Evolutionary conservation across 1,140 invertebrate species (phyloP), one percentile per base, ranked within the genome.

Genomic region (Bathynomus jamesi): DNA sequence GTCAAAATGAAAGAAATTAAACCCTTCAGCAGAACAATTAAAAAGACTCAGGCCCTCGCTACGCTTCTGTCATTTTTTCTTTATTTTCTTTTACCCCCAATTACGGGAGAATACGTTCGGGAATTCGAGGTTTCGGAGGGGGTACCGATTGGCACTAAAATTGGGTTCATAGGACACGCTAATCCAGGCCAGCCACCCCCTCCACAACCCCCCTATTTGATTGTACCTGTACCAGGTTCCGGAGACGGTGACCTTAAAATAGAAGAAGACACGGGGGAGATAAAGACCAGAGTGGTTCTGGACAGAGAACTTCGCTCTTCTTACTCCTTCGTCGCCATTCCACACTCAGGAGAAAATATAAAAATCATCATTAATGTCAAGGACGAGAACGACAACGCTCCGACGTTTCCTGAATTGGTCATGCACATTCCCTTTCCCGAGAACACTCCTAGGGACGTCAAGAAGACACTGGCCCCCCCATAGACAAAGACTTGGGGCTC

Each of bases 331-430:
- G 91, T 96, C 4, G 94, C 93, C 0, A 90, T 98, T 72, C 92
- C 93, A 0, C 86, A 90, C 3, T 92, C 88, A 76, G 91, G 91
- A 1, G 87, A 91, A 76, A 92, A 91, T 79, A 88, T 96, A 60
- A 87, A 91, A 32, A 91, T 98, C 0, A 85, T 92, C 11, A 90
- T 99, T 61, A 88, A 89, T 65, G 93, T 99, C 0, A 85, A 90
- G n/a, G 96, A 99, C 83, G 94, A 95, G 80, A 99, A 99, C 80
- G 96, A 99, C 83, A 98, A 99, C 83, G 88, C 93, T 4, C 96
- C 96, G 0, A 90, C 87, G 0, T 99, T 99, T 82, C 89, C 91
- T 0, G 86, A 88, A 3, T 81, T 87, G 0, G 83, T 88, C 61
- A 91, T 96, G 86, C 86, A 90, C 80, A 89, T 98, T 1, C 92